Evolutionary conservation across 2,797 vertebrate genomes (phyloP).

Genomic region (Avahi laniger): DNA sequence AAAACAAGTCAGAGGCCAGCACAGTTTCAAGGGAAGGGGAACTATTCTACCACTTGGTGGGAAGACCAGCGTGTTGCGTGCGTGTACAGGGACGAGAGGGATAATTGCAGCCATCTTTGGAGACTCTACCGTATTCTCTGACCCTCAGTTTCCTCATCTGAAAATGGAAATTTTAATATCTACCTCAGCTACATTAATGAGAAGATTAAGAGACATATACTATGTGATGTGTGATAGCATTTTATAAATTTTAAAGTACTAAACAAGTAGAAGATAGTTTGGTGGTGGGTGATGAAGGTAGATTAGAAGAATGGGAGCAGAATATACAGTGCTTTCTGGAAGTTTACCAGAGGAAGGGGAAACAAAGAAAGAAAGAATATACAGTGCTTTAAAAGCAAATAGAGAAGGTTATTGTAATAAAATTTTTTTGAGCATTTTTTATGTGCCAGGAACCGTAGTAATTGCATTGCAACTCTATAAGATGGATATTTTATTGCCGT

Average conservation of each 20-base stretch:
- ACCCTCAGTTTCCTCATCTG: background rate
- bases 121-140: background rate
- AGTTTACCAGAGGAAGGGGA: background rate
- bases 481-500: background rate
- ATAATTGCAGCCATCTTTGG: background rate
- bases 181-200: background rate
- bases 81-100: background rate
- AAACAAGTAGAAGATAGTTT: background rate
- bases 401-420: background rate
- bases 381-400: background rate
- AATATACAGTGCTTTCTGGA: background rate
- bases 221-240: background rate
- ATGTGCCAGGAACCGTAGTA: background rate
- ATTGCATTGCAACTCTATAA: background rate
- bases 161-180: background rate
- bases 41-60: background rate
- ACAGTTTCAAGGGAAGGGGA: background rate
- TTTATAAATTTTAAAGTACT: background rate
- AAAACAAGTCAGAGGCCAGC: background rate
- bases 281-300: background rate
- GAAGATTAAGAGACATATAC: background rate
- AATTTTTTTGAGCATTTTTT: slow-evolving; percentile 18
- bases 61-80: background rate
- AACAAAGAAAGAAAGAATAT: background rate
- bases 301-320: background rate